Evolutionary conservation across 2,888 invertebrate species (phyloP).

Genomic region (Lottia scabra): DNA sequence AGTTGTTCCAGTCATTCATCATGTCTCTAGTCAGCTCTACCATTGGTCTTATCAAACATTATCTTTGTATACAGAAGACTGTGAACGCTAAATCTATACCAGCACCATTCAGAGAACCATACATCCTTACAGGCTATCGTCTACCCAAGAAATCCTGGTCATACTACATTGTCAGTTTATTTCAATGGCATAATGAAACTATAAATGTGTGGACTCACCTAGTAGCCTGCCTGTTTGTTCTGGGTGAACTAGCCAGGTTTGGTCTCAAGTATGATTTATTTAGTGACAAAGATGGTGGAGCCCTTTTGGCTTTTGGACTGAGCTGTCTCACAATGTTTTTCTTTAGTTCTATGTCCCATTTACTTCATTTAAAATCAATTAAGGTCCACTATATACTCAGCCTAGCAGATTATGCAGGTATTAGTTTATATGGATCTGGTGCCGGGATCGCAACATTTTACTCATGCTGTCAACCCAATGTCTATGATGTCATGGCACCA

Average conservation of each 20-base stretch:
- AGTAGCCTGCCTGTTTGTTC: conserved; percentile 31
- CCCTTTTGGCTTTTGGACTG: conserved; percentile 32
- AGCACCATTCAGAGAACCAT: conserved; percentile 15
- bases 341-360: conserved; percentile 40
- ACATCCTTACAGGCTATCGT: conserved; percentile 24
- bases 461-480: conserved; percentile 23
- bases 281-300: conserved; percentile 16
- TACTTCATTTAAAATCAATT: conserved; percentile 42
- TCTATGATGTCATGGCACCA: conserved; percentile 15
- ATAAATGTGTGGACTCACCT: conserved; percentile 49
- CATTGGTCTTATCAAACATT: not conserved
- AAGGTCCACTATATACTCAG: conserved; percentile 39
- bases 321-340: conserved; percentile 28
- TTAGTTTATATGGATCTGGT: conserved; percentile 39
- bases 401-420: conserved; percentile 45
- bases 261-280: not conserved
- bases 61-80: conserved; percentile 2
- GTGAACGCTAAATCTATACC: not conserved
- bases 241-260: conserved; percentile 14
- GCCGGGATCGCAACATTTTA: conserved; percentile 34
- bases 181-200: conserved; percentile 48
- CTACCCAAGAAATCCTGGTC: conserved; percentile 21
- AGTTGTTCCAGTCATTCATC: not conserved
- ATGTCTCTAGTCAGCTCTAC: not conserved
- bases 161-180: conserved; percentile 41